Percentiles rank a stretch among this genome's conserved stretches.
These are phyloP conservation scores for Beaufortia kweichowensis DNA, from an alignment of 2,113 vertebrate species.

Conservation along the genomic window DNA sequence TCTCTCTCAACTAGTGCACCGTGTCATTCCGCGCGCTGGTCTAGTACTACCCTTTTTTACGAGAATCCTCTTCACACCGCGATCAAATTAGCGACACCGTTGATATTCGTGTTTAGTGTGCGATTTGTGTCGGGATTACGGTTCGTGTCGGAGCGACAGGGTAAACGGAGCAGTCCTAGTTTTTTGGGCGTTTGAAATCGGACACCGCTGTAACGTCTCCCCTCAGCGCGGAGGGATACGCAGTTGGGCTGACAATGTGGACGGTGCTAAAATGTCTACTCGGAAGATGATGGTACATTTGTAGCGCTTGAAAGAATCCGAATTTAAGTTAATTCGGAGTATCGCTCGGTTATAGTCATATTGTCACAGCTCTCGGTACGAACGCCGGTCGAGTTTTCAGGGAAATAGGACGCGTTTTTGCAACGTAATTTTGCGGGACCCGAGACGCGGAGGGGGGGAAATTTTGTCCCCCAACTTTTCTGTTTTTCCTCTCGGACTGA, in stretches of 20 bases:
- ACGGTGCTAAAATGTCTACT: conserved; percentile 83
- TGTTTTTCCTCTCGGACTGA: conserved; percentile 64
- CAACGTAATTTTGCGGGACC: conserved; percentile 47
- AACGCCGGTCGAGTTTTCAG: conserved; percentile 8
- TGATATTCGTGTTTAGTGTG: background rate
- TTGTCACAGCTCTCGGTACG: background rate
- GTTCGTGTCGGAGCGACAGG: background rate
- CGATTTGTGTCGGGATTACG: background rate
- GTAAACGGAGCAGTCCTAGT: background rate
- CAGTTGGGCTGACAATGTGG: conserved; percentile 77
- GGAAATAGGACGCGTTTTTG: conserved; percentile 11
- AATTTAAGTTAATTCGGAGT: conserved; percentile 44
- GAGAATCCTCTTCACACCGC: conserved; percentile 3
- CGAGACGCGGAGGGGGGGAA: conserved; percentile 72
- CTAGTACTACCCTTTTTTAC: conserved; percentile 72
- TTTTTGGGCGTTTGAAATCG: conserved; percentile 65
- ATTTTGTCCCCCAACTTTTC: conserved; percentile 75
- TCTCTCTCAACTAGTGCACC: conserved; percentile 58
- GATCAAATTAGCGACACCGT: background rate
- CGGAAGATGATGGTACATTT: conserved; percentile 74
- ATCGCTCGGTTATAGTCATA: background rate
- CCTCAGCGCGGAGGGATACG: conserved; percentile 75
- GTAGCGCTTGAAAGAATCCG: conserved; percentile 59
- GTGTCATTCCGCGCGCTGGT: conserved; percentile 77
- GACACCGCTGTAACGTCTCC: conserved; percentile 72